Evolutionary conservation across 2,888 invertebrate genomes (phyloP), one percentile per base, ranked within the genome.

Genomic region (Rhimphoctona megacephalus): DNA sequence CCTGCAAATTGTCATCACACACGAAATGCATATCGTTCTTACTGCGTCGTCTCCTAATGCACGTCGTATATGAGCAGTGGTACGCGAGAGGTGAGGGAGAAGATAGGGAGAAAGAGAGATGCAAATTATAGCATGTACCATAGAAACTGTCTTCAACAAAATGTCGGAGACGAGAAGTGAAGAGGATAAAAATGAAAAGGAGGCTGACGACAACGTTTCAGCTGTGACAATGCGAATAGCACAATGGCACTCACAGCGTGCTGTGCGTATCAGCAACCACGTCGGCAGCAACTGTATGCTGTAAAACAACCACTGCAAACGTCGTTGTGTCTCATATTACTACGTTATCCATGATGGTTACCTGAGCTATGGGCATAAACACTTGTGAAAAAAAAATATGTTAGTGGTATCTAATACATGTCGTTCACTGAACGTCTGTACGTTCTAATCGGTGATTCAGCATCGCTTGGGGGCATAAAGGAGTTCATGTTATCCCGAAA

Each of bases 141-240:
- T 19, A 61, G 25, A 74, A 74, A 57, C 57, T 43, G 36, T 43
- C 52, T 61, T 25, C 74, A 67, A 52, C 19, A 78, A 49, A 52
- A 78, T 67, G 52, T 52, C 3, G 49, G 52, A 36, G 36, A 78
- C 36, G 66, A 49, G 36, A 17, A 78, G 52, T 52, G 52, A 25
- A 52, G 52, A 78, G 74, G 69, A 70, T 74, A 61, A 80, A 76
- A 79, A 84, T 84, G 64, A 73, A 73, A 43, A 52, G 43, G 52
- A 76, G 67, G 25, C 22, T 81, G 49, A 76, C 72, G 85, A 64
- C 70, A 54, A 80, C 74, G 49, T 80, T 80, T 57, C 74, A 57
- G 74, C 57, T 39, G 49, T 67, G 79, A 84, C 84, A 84, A 76
- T 80, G 57, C 64, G n/a, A 67, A 73, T 43, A 22, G 66, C 30